Conservation (phyloP, 1,140 invertebrate species). For the Lineus longissimus region DNA sequence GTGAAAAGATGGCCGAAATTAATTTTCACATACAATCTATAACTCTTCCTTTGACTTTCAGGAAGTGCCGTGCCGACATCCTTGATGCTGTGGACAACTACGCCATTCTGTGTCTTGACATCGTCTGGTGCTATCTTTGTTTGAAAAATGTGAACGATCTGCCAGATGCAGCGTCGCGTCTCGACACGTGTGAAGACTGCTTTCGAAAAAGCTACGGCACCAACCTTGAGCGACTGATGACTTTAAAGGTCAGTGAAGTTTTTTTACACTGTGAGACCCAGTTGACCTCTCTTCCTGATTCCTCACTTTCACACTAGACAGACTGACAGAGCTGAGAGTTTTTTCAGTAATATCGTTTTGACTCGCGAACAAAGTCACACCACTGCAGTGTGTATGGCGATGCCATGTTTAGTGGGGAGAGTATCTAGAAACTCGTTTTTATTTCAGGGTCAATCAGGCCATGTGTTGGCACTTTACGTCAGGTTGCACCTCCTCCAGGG, state of each 20-base stretch:
- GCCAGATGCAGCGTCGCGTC: constrained; percentile 66
- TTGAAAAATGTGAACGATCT: constrained; percentile 67
- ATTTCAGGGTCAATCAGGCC: constrained; percentile 58
- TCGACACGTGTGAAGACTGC: constrained; percentile 64
- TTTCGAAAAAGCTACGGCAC: constrained; percentile 68
- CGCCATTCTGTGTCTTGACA: constrained; percentile 74
- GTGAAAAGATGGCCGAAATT: too few relatives aligned
- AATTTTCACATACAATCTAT: too few relatives aligned
- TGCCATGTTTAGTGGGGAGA: too few relatives aligned
- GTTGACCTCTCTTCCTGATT: too few relatives aligned
- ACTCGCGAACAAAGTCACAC: too few relatives aligned
- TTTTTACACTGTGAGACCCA: too few relatives aligned
- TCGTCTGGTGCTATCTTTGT: constrained; percentile 79
- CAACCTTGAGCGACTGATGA: constrained; percentile 65
- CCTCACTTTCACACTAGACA: too few relatives aligned
- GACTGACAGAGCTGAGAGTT: too few relatives aligned
- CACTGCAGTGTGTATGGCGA: too few relatives aligned
- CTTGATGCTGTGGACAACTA: constrained; percentile 74
- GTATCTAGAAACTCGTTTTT: too few relatives aligned
- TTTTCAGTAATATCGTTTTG: too few relatives aligned
- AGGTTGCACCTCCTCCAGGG: constrained; percentile 74
- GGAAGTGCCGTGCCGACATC: constrained; percentile 66
- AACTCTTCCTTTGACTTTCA: constrained; percentile 36
- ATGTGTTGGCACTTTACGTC: constrained; percentile 69
- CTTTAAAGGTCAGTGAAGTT: constrained; percentile 60